Evolutionary conservation across 2,113 vertebrate species (phyloP).

Genomic region (Callaeas wilsoni): DNA sequence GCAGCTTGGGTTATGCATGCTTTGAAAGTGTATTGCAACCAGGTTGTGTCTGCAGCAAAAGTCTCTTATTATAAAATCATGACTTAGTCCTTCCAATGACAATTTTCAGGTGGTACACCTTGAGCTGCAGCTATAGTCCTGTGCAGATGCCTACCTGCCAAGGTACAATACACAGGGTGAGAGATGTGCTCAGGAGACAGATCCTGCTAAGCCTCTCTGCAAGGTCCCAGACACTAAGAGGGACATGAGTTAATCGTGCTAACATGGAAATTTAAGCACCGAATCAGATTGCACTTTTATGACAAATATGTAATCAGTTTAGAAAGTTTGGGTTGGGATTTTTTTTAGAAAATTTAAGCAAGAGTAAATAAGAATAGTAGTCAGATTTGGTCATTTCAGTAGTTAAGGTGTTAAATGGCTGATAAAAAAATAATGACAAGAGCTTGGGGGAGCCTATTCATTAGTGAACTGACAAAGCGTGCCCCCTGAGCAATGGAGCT

Average conservation of each 20-base stretch:
- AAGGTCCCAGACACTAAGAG: background rate
- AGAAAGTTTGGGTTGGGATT: background rate
- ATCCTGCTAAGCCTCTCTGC: background rate
- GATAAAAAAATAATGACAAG: background rate
- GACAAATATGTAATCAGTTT: background rate
- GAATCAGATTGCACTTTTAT: background rate
- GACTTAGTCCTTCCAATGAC: background rate
- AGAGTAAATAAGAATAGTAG: background rate
- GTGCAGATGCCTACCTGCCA: background rate
- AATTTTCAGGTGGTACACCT: background rate
- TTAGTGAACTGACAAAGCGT: background rate
- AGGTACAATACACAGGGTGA: background rate
- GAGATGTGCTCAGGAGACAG: background rate
- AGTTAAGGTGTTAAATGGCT: background rate
- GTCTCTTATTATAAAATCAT: background rate
- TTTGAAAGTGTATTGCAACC: background rate
- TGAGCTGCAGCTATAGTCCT: background rate
- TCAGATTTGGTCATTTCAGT: background rate
- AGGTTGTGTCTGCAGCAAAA: background rate
- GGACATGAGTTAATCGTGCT: background rate
- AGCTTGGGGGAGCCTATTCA: background rate
- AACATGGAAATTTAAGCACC: background rate
- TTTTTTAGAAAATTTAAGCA: background rate
- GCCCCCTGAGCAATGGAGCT: background rate
- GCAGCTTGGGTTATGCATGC: background rate